Evolutionary conservation across 1,140 invertebrate genomes (phyloP).

Genomic region (Euura lappo): DNA sequence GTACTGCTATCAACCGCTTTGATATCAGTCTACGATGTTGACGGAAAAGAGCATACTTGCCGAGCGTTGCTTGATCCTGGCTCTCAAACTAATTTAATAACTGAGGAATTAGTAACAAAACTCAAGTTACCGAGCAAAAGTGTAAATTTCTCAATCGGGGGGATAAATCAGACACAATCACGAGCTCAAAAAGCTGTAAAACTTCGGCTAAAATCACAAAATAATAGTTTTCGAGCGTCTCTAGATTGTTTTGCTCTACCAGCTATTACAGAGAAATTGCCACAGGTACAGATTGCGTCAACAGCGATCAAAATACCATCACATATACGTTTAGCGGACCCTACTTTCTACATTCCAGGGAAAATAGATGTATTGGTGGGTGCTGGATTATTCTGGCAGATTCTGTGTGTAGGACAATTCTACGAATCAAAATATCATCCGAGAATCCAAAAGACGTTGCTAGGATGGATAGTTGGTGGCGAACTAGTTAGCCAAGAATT

Average conservation of each 20-base stretch:
- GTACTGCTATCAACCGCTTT: no score
- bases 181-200: no score
- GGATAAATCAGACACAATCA: no score
- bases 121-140: no score
- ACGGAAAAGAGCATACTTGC: no score
- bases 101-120: no score
- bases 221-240: neutral
- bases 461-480: slow-evolving; percentile 24
- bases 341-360: neutral
- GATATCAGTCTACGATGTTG: no score
- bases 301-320: neutral
- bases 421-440: slow-evolving; percentile 8
- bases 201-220: neutral
- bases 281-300: neutral
- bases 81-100: no score
- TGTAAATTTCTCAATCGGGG: no score
- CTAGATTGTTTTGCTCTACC: neutral
- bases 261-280: neutral
- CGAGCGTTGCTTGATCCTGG: no score
- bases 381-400: slow-evolving; percentile 18
- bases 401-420: slow-evolving; percentile 11
- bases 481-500: slow-evolving; percentile 13
- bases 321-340: neutral
- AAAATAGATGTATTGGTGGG: slow-evolving; percentile 5
- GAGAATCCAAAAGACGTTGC: slow-evolving; percentile 18